Conservation (phyloP, 2,113 vertebrate genomes). For the Tenebrosternarchus preto region DNA sequence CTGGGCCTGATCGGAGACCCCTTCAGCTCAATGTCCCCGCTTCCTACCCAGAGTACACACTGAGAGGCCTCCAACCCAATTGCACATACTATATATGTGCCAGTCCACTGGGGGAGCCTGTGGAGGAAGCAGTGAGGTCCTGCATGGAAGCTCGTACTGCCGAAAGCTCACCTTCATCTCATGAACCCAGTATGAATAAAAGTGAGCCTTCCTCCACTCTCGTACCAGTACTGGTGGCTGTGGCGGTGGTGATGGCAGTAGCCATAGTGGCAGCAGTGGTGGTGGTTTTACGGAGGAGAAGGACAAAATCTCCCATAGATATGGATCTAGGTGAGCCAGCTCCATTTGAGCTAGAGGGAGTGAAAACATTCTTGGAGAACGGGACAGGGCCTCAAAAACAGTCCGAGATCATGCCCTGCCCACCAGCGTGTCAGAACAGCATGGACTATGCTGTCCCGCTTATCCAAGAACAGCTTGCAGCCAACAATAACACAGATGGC, state of each 20-base stretch:
- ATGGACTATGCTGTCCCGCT: slow-evolving; percentile 85
- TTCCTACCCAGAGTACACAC: slow-evolving; percentile 82
- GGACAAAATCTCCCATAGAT: slow-evolving; percentile 67
- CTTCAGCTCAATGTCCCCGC: slow-evolving; percentile 84
- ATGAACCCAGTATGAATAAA: slow-evolving; percentile 70
- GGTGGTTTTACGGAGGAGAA: slow-evolving; percentile 68
- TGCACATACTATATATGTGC: slow-evolving; percentile 88
- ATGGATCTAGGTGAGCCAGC: slow-evolving; percentile 72
- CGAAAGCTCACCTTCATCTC: slow-evolving; percentile 65
- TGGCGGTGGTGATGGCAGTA: slow-evolving; percentile 68
- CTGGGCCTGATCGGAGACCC: slow-evolving; percentile 83
- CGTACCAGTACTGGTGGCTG: slow-evolving; percentile 75
- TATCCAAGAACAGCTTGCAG: slow-evolving; percentile 81
- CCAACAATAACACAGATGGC: slow-evolving; percentile 79
- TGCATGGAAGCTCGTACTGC: slow-evolving; percentile 83
- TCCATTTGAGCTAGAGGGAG: slow-evolving; percentile 88
- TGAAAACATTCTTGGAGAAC: slow-evolving; percentile 82
- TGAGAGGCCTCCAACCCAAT: slow-evolving; percentile 86
- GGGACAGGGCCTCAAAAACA: slow-evolving; percentile 75
- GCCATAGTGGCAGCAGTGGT: slow-evolving; percentile 62
- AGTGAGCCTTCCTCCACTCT: slow-evolving; percentile 79
- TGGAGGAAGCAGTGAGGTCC: slow-evolving; percentile 65
- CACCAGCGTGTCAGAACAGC: slow-evolving; percentile 66
- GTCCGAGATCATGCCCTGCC: slow-evolving; percentile 62
- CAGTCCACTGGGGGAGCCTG: slow-evolving; percentile 75